Evolutionary conservation across 2,888 invertebrate species (phyloP).

Genomic region (Chrysotoxum bicinctum): DNA sequence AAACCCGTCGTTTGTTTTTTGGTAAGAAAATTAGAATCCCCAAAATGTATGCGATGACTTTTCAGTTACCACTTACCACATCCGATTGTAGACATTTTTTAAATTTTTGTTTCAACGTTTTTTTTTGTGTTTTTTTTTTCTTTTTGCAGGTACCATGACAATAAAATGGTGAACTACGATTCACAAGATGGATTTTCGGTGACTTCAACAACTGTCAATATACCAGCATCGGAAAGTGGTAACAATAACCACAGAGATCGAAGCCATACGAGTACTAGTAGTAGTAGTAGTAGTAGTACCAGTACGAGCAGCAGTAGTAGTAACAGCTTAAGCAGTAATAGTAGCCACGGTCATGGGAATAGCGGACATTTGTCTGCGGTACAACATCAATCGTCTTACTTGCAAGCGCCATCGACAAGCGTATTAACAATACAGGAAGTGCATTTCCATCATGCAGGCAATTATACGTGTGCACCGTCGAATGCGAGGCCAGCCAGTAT

Average conservation of each 20-base stretch:
- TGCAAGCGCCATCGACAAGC: slow-evolving; percentile 82
- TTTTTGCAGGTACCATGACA: slow-evolving; percentile 88
- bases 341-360: slow-evolving; percentile 59
- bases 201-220: slow-evolving; percentile 76
- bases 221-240: slow-evolving; percentile 73
- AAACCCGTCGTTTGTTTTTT: slow-evolving; percentile 81
- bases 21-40: slow-evolving; percentile 76
- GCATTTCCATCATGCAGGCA: slow-evolving; percentile 86
- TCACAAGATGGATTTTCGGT: slow-evolving; percentile 85
- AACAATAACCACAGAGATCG: slow-evolving; percentile 71
- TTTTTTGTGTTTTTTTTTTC: neutral
- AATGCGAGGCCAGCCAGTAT: slow-evolving; percentile 89
- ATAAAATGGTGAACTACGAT: slow-evolving; percentile 93
- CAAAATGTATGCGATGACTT: neutral
- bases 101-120: neutral
- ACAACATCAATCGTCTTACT: slow-evolving; percentile 77
- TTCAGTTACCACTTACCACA: neutral
- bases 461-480: slow-evolving; percentile 91
- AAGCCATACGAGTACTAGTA: slow-evolving; percentile 78
- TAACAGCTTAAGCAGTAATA: slow-evolving; percentile 72
- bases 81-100: neutral
- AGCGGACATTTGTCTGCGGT: slow-evolving; percentile 67
- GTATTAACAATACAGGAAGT: slow-evolving; percentile 87
- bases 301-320: slow-evolving; percentile 65
- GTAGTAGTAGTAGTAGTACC: slow-evolving; percentile 82